Conservation (phyloP, 1,140 invertebrate genomes). For the Colletes latitarsis region DNA sequence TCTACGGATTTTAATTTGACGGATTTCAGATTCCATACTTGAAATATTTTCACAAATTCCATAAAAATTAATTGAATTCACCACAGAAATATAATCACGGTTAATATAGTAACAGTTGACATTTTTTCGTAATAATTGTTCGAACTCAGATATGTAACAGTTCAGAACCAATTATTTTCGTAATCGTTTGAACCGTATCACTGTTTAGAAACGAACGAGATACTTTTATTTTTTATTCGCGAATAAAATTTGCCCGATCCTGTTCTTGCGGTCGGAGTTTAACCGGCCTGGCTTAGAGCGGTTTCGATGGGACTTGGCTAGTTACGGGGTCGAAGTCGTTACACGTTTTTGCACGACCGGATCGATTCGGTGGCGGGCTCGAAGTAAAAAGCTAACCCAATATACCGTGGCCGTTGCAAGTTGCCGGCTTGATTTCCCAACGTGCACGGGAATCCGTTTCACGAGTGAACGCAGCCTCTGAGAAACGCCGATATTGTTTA, state of each 20-base stretch:
- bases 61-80: no score
- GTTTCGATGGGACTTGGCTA: background rate
- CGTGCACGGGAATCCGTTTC: conserved; percentile 33
- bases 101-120: no score
- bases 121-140: no score
- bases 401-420: background rate
- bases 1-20: no score
- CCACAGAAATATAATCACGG: no score
- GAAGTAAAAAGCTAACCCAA: conserved; percentile 20
- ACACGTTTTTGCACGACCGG: background rate
- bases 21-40: no score
- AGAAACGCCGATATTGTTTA: conserved; percentile 39
- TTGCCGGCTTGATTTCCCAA: conserved; percentile 32
- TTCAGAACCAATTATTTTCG: no score
- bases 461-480: conserved; percentile 10
- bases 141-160: no score
- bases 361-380: conserved; percentile 5
- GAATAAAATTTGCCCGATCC: background rate
- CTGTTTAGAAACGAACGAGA: no score
- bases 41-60: no score
- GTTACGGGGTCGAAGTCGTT: conserved; percentile 9
- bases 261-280: background rate
- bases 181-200: no score
- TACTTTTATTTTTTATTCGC: background rate
- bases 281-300: background rate